Conservation (phyloP, 2,113 vertebrate genomes). For the Catharus minimus region DNA sequence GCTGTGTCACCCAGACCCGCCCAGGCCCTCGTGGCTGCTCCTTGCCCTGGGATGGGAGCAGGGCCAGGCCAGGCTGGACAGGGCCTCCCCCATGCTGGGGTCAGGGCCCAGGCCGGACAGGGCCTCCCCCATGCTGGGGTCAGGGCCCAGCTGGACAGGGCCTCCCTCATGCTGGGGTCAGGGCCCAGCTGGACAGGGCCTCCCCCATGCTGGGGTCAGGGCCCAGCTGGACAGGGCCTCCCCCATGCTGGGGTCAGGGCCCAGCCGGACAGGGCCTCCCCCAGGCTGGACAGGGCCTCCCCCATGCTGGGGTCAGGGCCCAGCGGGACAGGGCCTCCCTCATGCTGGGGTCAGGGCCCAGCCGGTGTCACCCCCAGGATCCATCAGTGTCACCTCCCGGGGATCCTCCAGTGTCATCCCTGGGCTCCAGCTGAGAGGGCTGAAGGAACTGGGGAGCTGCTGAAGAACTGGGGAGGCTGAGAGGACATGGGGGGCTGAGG, state of each 20-base stretch:
- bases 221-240: background rate
- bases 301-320: too few species aligned
- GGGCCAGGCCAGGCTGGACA: too few species aligned
- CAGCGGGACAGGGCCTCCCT: rapidly evolving
- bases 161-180: too few species aligned
- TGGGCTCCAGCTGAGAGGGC: rapidly evolving
- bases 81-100: too few species aligned
- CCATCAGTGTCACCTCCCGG: background rate
- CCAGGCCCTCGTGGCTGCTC: background rate
- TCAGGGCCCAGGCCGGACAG: too few species aligned
- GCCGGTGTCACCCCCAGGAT: rapidly evolving
- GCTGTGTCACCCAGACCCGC: rapidly evolving
- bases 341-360: background rate
- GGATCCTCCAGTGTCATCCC: rapidly evolving
- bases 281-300: background rate
- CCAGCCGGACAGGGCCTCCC: background rate
- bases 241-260: too few species aligned
- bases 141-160: too few species aligned
- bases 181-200: too few species aligned
- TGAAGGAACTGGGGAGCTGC: background rate
- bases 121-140: too few species aligned
- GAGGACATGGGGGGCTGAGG: rapidly evolving
- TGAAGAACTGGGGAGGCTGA: background rate
- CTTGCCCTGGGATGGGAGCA: background rate
- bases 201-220: too few species aligned